These are phyloP conservation scores for Ptilonorhynchus violaceus DNA, from an alignment of 2,113 vertebrate species.

Conservation along the genomic window DNA sequence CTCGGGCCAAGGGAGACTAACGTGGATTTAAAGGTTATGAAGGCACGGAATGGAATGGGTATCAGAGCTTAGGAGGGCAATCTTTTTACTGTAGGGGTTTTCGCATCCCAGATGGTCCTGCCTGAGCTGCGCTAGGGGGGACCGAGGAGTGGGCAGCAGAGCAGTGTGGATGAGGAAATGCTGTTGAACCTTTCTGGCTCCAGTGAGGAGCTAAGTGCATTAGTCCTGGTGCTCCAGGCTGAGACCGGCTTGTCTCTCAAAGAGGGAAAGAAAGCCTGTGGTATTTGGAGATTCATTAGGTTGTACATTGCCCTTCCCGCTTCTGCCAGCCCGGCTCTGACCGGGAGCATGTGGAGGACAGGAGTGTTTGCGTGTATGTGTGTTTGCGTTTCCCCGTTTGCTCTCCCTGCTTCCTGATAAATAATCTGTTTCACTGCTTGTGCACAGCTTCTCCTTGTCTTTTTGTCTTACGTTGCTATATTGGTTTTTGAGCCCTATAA, in stretches of 20 bases:
- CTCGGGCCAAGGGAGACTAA: not conserved
- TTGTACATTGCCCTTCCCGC: not conserved
- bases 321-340: not conserved
- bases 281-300: not conserved
- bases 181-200: not conserved
- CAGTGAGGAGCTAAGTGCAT: not conserved
- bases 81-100: not conserved
- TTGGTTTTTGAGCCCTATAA: not conserved
- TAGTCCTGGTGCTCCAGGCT: not conserved
- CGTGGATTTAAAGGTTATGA: not conserved
- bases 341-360: not conserved
- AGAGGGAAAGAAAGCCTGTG: not conserved
- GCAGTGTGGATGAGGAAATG: not conserved
- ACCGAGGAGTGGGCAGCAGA: not conserved
- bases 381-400: not conserved
- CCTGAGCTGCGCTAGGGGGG: not conserved
- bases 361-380: not conserved
- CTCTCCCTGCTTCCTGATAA: not conserved
- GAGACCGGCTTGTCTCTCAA: not conserved
- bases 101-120: not conserved
- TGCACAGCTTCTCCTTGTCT: not conserved
- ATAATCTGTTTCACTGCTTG: not conserved
- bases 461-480: not conserved
- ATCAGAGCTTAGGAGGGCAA: not conserved
- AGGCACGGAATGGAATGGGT: not conserved